Evolutionary conservation across 2,888 invertebrate genomes (phyloP).

Genomic region (Macrosoma leucophasiata): DNA sequence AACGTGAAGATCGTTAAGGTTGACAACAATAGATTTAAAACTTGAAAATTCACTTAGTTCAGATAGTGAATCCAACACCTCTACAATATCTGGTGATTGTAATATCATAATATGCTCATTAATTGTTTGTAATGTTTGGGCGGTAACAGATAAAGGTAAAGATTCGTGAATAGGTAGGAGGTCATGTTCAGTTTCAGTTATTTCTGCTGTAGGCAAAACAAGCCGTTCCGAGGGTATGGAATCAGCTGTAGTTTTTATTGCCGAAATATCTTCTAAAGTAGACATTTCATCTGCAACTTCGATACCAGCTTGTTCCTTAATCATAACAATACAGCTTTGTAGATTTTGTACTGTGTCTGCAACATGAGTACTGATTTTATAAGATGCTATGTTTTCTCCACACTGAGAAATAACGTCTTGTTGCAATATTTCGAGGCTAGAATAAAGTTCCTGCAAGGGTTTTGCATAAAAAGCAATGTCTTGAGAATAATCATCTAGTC

Average conservation of each 20-base stretch:
- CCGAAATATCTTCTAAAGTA: slow-evolving; percentile 75
- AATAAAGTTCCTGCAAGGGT: slow-evolving; percentile 61
- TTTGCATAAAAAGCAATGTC: slow-evolving; percentile 56
- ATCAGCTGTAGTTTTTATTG: slow-evolving; percentile 72
- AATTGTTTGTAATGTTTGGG: slow-evolving; percentile 50
- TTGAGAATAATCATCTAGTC: slow-evolving; percentile 40
- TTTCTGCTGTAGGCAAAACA: slow-evolving; percentile 42
- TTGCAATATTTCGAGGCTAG: slow-evolving; percentile 59
- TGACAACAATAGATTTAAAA: slow-evolving; percentile 45
- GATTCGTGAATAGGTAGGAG: too few relatives aligned
- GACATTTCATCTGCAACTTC: slow-evolving; percentile 73
- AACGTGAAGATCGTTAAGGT: slow-evolving; percentile 43
- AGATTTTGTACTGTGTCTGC: slow-evolving; percentile 55
- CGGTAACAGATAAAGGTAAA: slow-evolving; percentile 44
- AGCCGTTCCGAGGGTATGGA: slow-evolving; percentile 53
- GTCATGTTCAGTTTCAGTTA: slow-evolving; percentile 35
- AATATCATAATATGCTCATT: slow-evolving; percentile 50
- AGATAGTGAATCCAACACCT: slow-evolving; percentile 51
- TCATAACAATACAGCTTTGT: slow-evolving; percentile 60
- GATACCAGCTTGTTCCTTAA: slow-evolving; percentile 61
- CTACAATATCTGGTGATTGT: slow-evolving; percentile 50
- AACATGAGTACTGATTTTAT: slow-evolving; percentile 43
- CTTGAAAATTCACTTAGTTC: slow-evolving; percentile 52
- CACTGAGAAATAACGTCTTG: slow-evolving; percentile 63
- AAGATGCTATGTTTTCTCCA: slow-evolving; percentile 40